Conservation (phyloP, 2,113 vertebrate species). For the Gallinago jamesoni region DNA sequence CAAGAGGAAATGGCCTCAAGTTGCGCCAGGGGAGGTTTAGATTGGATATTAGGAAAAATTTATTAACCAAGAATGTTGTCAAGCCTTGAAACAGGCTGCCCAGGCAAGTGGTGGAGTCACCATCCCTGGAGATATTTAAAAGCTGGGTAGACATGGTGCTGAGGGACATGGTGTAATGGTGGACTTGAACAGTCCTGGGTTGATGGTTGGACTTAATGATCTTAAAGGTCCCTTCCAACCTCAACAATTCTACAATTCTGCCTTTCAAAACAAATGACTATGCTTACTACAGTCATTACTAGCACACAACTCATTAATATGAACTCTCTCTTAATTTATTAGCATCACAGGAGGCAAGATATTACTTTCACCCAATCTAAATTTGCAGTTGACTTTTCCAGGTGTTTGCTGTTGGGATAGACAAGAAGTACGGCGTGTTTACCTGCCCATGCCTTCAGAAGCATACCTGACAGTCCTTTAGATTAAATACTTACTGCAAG, state of each 20-base stretch:
- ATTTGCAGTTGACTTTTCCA: background rate
- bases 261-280: background rate
- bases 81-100: background rate
- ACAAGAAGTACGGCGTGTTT: background rate
- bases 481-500: background rate
- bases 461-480: background rate
- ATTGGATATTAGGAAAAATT: background rate
- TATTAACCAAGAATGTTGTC: background rate
- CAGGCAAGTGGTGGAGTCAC: background rate
- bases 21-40: background rate
- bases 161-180: no score
- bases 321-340: background rate
- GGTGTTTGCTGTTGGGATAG: background rate
- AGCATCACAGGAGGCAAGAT: slow-evolving; percentile 6
- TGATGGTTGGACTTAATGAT: no score
- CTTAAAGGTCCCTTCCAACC: background rate
- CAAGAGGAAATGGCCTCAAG: no score
- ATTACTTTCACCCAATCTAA: background rate
- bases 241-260: background rate
- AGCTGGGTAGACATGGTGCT: no score
- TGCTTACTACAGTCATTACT: background rate
- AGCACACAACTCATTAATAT: background rate
- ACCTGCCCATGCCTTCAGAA: background rate
- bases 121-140: background rate
- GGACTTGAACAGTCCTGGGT: no score